Evolutionary conservation across 2,113 vertebrate genomes (phyloP).

Genomic region (Zosterops borbonicus): DNA sequence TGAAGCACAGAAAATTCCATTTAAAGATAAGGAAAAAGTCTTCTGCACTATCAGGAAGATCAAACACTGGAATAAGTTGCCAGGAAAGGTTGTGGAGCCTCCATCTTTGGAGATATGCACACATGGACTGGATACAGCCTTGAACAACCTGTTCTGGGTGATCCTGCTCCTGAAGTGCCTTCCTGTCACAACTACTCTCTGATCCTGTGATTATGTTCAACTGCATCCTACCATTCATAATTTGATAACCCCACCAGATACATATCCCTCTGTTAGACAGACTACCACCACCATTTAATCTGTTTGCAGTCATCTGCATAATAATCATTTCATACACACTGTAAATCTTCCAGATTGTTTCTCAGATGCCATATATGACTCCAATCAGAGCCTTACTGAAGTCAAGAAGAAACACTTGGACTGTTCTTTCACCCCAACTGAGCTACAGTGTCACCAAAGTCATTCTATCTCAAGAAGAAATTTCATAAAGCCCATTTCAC

Average conservation of each 20-base stretch:
- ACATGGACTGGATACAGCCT: background rate
- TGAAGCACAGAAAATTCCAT: background rate
- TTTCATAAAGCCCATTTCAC: background rate
- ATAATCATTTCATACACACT: background rate
- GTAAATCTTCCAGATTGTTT: background rate
- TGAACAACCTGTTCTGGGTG: background rate
- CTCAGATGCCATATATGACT: background rate
- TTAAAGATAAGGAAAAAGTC: background rate
- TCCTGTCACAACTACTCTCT: background rate
- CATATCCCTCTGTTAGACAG: background rate
- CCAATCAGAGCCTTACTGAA: background rate
- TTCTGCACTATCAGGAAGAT: background rate
- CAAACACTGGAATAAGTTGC: background rate
- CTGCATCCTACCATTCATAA: background rate
- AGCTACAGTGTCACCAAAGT: background rate
- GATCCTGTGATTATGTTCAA: background rate
- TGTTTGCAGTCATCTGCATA: background rate
- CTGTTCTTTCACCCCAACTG: background rate
- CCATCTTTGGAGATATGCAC: background rate
- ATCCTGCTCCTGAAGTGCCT: background rate
- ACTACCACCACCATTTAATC: background rate
- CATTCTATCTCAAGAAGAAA: background rate
- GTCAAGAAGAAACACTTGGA: background rate
- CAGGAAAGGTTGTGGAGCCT: background rate
- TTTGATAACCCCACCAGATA: background rate